These are phyloP conservation scores for Amphipoea lucens DNA, from an alignment of 2,888 invertebrate species.

Conservation along the genomic window DNA sequence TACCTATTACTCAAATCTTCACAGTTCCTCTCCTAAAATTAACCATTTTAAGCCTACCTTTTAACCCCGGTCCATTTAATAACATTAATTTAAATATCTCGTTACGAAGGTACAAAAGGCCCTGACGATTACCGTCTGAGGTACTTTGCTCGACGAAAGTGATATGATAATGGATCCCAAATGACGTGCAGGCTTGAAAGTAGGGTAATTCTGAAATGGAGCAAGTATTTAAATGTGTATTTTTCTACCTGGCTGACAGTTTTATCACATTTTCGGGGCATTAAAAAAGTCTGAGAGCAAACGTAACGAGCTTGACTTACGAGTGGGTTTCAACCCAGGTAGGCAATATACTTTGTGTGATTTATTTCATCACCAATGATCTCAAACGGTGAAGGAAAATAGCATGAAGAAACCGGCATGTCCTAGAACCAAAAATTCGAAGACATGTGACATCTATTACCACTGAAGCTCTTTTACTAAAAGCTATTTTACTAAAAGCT, in stretches of 20 bases:
- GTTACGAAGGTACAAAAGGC: constrained; percentile 33
- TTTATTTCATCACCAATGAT: background rate
- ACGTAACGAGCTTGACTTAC: background rate
- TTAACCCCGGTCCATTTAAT: constrained; percentile 18
- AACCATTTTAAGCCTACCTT: constrained; percentile 9
- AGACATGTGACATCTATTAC: too few species aligned
- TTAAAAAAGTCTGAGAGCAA: background rate
- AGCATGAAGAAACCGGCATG: background rate
- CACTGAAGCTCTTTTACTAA: too few species aligned
- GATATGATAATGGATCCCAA: constrained; percentile 36
- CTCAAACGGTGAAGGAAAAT: background rate
- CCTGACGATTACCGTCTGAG: constrained; percentile 13
- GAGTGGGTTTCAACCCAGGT: background rate
- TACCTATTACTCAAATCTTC: background rate
- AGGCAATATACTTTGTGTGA: background rate
- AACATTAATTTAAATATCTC: constrained; percentile 46
- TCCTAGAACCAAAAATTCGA: background rate
- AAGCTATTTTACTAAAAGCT: too few species aligned
- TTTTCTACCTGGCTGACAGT: constrained; percentile 27
- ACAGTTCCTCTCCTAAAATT: constrained; percentile 12
- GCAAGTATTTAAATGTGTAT: constrained; percentile 18
- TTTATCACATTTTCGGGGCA: constrained; percentile 34
- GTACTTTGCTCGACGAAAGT: constrained; percentile 17
- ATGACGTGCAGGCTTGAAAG: constrained; percentile 11
- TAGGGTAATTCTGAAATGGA: background rate